phyloP scores from a whole-genome alignment of 2,888 invertebrate genomes.

The Minunthozetes semirufus region DNA sequence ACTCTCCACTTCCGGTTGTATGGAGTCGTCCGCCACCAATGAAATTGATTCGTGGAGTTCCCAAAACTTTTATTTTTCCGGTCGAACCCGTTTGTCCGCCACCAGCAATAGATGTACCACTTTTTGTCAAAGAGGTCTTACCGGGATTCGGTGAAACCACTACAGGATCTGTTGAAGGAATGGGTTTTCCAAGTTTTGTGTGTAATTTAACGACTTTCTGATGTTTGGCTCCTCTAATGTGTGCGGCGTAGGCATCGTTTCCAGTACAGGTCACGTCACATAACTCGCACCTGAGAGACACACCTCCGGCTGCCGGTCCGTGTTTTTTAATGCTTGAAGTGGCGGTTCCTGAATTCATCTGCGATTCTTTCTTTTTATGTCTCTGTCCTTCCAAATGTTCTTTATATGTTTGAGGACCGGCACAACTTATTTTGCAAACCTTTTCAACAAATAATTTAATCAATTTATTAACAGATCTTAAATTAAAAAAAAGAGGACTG shows the following conservation, averaged over 20 bases:
- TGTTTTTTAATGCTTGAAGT: conserved; percentile 41
- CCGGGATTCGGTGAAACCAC: conserved; percentile 55
- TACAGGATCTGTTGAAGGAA: conserved; percentile 89
- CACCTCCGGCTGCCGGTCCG: conserved; percentile 50
- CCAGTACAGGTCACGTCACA: conserved; percentile 99
- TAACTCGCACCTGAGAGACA: conserved; percentile 82
- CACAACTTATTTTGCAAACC: conserved; percentile 96
- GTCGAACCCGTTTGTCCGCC: conserved; percentile 48
- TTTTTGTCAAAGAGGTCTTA: conserved; percentile 42
- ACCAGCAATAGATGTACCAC: conserved; percentile 40
- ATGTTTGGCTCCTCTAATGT: conserved; percentile 95
- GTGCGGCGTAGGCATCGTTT: conserved; percentile 95
- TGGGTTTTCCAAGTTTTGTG: conserved; percentile 93
- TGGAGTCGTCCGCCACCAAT: conserved; percentile 53
- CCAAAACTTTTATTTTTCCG: conserved; percentile 52
- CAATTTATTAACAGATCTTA: neutral
- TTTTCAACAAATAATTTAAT: neutral
- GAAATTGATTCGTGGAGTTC: conserved; percentile 75
- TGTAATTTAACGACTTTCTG: conserved; percentile 94
- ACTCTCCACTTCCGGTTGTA: neutral
- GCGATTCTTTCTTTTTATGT: conserved; percentile 96
- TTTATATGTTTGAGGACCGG: conserved; percentile 84
- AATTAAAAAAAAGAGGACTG: neutral
- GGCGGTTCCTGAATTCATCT: conserved; percentile 46
- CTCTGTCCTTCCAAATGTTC: conserved; percentile 98